Percentiles rank a stretch among this genome's conserved stretches.
These are phyloP conservation scores for Ailurus styani DNA, from an alignment of 2,113 vertebrate genomes.

Conservation along the genomic window DNA sequence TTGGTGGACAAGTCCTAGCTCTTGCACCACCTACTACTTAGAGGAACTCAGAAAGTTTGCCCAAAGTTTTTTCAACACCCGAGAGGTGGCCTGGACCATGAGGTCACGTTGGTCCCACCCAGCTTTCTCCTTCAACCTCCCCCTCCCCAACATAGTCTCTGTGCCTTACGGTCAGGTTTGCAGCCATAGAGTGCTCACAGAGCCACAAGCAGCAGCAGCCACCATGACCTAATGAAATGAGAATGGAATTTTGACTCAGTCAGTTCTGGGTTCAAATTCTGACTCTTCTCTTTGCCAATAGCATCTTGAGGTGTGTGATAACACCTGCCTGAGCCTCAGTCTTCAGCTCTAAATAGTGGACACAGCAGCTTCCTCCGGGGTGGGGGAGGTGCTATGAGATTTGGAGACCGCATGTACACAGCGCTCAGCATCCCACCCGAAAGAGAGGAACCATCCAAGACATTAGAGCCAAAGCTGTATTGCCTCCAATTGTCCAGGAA, in stretches of 20 bases:
- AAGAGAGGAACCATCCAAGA: fast-evolving
- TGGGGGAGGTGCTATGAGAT: not conserved
- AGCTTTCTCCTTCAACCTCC: not conserved
- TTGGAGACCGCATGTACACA: not conserved
- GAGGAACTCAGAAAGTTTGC: not conserved
- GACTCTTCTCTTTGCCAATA: not conserved
- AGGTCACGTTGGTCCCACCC: not conserved
- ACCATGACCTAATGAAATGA: not conserved
- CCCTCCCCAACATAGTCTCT: not conserved
- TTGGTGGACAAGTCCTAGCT: not conserved
- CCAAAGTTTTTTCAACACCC: not conserved
- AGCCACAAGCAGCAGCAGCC: not conserved
- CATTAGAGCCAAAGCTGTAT: not conserved
- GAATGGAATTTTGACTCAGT: not conserved
- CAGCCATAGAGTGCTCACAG: too few relatives aligned
- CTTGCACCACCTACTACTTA: not conserved
- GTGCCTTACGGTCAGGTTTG: not conserved
- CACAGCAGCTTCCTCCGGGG: not conserved
- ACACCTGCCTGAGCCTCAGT: not conserved
- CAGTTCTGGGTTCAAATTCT: not conserved
- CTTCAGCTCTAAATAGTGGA: not conserved
- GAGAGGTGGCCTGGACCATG: not conserved
- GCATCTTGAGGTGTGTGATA: not conserved
- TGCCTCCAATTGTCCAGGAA: not conserved
- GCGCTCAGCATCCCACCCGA: not conserved